phyloP scores from a whole-genome alignment of 2,888 invertebrate genomes.

The Epinotia nisella region DNA sequence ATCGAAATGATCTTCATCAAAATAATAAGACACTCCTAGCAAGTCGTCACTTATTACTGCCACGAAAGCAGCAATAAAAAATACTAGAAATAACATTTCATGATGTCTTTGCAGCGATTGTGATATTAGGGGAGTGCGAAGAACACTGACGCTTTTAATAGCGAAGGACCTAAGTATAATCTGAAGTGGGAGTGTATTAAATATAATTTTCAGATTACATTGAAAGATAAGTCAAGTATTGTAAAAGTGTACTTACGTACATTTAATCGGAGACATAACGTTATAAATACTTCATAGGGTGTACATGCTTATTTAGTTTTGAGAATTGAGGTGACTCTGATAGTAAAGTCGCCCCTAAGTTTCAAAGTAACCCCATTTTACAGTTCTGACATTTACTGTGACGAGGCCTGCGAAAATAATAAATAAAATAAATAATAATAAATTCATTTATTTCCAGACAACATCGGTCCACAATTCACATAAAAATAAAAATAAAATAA shows the following conservation, averaged over 20 bases:
- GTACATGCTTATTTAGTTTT: not conserved
- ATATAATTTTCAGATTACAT: constrained; percentile 31
- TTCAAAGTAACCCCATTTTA: too few relatives aligned
- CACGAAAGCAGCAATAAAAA: constrained; percentile 42
- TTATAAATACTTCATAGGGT: not conserved
- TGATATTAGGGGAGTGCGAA: constrained; percentile 1
- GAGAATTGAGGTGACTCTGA: too few relatives aligned
- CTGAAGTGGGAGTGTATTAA: constrained; percentile 18
- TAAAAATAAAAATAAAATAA: too few relatives aligned
- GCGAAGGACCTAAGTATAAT: constrained; percentile 12
- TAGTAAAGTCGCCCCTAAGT: too few relatives aligned
- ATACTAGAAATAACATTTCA: constrained; percentile 40
- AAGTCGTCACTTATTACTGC: constrained; percentile 45
- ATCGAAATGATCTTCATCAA: constrained; percentile 45
- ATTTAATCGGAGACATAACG: constrained; percentile 23
- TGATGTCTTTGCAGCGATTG: constrained; percentile 20
- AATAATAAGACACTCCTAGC: constrained; percentile 49
- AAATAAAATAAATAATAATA: too few relatives aligned
- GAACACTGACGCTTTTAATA: constrained; percentile 24
- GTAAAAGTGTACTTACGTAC: not conserved
- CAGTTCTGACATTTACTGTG: too few relatives aligned
- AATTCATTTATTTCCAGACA: too few relatives aligned
- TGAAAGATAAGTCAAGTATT: constrained; percentile 21
- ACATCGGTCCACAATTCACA: too few relatives aligned
- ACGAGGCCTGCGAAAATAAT: too few relatives aligned